phyloP scores from a whole-genome alignment of 2,888 invertebrate species.

The Torymus auratus region DNA sequence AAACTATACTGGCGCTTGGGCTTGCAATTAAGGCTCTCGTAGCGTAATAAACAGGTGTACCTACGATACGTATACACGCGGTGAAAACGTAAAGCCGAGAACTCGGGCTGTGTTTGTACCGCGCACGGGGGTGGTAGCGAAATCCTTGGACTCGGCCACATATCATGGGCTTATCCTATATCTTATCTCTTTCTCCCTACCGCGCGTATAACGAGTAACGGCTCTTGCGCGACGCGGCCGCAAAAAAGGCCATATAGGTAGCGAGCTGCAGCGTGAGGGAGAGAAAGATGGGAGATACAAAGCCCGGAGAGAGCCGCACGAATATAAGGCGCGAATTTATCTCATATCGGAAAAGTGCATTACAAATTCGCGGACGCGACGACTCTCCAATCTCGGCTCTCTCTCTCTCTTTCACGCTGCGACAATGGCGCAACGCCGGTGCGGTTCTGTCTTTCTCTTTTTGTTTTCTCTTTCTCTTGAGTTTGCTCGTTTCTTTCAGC shows the following conservation, averaged over 20 bases:
- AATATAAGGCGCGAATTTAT: conserved; percentile 18
- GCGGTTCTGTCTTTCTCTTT: background rate
- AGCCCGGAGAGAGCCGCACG: background rate
- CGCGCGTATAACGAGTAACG: too few species aligned
- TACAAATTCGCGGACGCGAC: conserved; percentile 7
- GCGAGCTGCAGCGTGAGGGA: too few species aligned
- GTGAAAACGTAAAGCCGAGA: too few species aligned
- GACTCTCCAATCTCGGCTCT: conserved; percentile 8
- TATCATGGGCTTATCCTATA: conserved; percentile 44
- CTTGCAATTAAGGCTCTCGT: too few species aligned
- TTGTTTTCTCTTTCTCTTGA: background rate
- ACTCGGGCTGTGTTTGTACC: too few species aligned
- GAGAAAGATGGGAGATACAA: background rate
- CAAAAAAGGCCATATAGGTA: too few species aligned
- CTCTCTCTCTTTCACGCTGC: background rate
- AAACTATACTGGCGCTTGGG: too few species aligned
- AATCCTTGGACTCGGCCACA: conserved; percentile 37
- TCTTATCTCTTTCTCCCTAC: conserved; percentile 34
- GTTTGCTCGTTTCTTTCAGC: background rate
- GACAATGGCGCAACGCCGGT: too few species aligned
- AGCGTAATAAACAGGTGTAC: too few species aligned
- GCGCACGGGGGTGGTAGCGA: background rate
- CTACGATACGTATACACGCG: too few species aligned
- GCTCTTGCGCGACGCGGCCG: too few species aligned
- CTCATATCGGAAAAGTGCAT: conserved; percentile 31